Base-by-base conservation (phyloP, 2,888 invertebrate species). In the Sinelater perroti region DNA sequence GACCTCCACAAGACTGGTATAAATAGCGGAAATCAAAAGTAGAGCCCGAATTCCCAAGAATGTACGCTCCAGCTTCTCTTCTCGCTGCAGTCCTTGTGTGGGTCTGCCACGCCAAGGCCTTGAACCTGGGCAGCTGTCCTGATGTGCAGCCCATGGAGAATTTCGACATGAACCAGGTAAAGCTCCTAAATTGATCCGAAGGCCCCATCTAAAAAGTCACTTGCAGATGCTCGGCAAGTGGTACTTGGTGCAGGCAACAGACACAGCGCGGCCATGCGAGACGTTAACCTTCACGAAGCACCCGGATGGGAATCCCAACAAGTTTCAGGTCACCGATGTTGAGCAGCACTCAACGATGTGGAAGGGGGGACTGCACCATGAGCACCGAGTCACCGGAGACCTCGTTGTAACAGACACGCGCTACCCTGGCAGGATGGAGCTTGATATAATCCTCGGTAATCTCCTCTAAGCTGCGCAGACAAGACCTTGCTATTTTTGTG, bases 231-330 rank as follows among this genome's bases (percentile, higher is more conserved):
- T 91, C 56, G 92, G 92, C 0, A 76, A 87, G n/a, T 92, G 92
- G 92, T 90, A 88, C 75, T 91, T 88, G n/a, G 84, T 92, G 26
- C 89, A 91, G 76, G 91, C 91, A 78, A 91, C 91, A 1, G 87
- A 90, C 5, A 91, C 91, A 0, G 89, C 88, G 0, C 90, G 90
- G 51, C 83, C 85, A 68, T 93, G 92, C 76, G 83, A 92, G 69
- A 85, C 86, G 1, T 91, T n/a, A n/a, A n/a, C n/a, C n/a, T n/a
- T n/a, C n/a, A n/a, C n/a, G n/a, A n/a, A n/a, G n/a, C n/a, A n/a
- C n/a, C n/a, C n/a, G 85, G 85, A 7, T 82, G 84, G 66, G 89
- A 88, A n/a, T n/a, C n/a, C n/a, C n/a, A n/a, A n/a, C n/a, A n/a
- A n/a, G n/a, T n/a, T n/a, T 69, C 76, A 83, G 61, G 74, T 91